Base-by-base conservation (phyloP, 2,888 invertebrate genomes). In the Trachelus stipa region DNA sequence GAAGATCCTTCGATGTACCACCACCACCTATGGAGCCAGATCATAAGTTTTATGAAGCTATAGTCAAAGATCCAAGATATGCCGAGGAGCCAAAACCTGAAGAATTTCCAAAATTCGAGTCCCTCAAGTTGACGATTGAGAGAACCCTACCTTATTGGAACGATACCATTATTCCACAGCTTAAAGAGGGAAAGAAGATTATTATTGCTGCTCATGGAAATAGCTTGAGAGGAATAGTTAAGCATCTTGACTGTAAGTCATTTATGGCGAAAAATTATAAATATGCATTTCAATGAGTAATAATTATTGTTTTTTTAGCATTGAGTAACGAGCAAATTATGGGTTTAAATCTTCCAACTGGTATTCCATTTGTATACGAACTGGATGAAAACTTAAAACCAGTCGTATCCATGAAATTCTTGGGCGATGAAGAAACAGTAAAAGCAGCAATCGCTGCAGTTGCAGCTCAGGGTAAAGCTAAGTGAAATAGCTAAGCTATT, bases 111-210 rank as follows among this genome's bases (percentile, higher is more conserved):
- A 95, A 94, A 93, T 95, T 94, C 83, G 97, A 97, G 91, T 97
- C 97, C 33, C 92, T 97, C 78, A 96, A 97, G 88, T 92, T 97
- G 75, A 96, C 97, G 3, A 96, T 97, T 90, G 94, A 95, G 81
- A 93, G 97, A 74, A 96, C 97, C 3, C 92, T 96, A 83, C 98
- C 98, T 0, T 97, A 96, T 88, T 98, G 98, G 96, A 96, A 97
- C 90, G 92, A 96, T 88, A 94, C 95, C 73, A 95, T 99, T 91
- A 94, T 97, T 87, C 95, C 98, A 84, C 94, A 97, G 92, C 94
- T 97, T 82, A 96, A 96, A 88, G 96, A 94, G 85, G 97, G 97
- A 76, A 96, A 96, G 88, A 94, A 92, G 37, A 94, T 97, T 76
- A 93, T 97, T 75, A 95, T 97, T 87, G 97, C 96, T 40, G 96